Evolutionary conservation across 2,888 invertebrate species (phyloP), one percentile per base, ranked within the genome.

Genomic region (Arctia plantaginis): DNA sequence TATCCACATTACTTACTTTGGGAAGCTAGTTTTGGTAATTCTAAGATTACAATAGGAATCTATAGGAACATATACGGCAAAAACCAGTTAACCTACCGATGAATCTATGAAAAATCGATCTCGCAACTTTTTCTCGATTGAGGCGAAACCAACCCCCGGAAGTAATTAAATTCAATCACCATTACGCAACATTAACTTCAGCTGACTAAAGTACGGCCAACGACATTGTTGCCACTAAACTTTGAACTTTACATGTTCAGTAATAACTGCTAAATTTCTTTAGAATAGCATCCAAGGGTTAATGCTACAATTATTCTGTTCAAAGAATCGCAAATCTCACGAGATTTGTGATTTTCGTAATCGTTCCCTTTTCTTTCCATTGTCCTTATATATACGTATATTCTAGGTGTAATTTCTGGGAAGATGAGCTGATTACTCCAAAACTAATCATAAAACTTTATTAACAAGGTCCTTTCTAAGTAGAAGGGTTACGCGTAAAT

Each of bases 91-190:
- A 62, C 27, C 59, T 59, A 27, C 30, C 30, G 30, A 62, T 18
- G 84, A 84, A 77, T 79, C 76, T 73, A 73, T 82, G 83, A 83
- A 80, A 78, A 80, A 80, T 78, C 83, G 47, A 67, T 67, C 67
- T 67, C 20, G 47, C 47, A 67, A 71, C 80, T 82, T 81, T 76
- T 71, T 76, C 73, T 69, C 81, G 79, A 84, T 81, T 82, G 82
- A 76, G 74, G 80, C 80, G 76, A 83, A 82, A 83, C 83, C 82
- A 80, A 82, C 86, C 78, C 83, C 81, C 84, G 77, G 85, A 87
- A 85, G 86, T 86, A 90, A 90, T 90, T 91, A 89, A 89, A 91
- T 89, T 90, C 88, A 89, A 90, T 89, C 84, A 85, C 83, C 82
- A 85, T 87, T 84, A 87, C 88, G 85, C 85, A 80, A 88, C 89